Evolutionary conservation across 30 jellyfish, hydroid and myxozoan genomes (phyloP).

Genomic region (Rhopilema esculentum): DNA sequence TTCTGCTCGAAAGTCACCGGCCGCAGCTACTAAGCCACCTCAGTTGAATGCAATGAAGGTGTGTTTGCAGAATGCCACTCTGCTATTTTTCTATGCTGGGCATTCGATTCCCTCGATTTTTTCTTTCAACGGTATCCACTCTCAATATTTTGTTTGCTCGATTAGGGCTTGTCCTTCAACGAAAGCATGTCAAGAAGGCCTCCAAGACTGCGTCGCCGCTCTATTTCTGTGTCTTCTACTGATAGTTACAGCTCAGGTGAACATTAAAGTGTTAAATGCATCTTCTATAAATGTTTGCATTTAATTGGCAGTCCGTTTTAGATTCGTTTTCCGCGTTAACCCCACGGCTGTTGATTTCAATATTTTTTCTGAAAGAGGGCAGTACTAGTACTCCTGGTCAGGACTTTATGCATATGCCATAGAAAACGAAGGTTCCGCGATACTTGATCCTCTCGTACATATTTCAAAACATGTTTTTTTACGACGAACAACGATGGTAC

Average conservation of each 20-base stretch:
- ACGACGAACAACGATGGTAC: no score
- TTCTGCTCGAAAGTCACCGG: constrained; percentile 95
- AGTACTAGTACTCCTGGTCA: no score
- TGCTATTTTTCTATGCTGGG: neutral
- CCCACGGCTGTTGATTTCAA: no score
- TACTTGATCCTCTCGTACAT: no score
- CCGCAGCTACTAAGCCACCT: constrained; percentile 99
- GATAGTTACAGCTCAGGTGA: constrained; percentile 99
- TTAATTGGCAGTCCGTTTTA: neutral
- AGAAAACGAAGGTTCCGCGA: no score
- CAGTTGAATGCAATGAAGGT: constrained; percentile 92
- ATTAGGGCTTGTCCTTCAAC: constrained; percentile 93
- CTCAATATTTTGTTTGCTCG: constrained; percentile 23
- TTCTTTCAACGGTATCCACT: neutral
- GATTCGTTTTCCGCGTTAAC: no score
- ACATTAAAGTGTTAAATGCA: neutral
- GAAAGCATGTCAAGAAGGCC: constrained; percentile 93
- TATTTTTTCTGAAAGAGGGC: no score
- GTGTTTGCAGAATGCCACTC: neutral
- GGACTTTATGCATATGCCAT: no score
- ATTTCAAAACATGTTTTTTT: no score
- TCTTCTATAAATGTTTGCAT: neutral
- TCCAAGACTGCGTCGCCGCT: constrained; percentile 90
- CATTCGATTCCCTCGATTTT: neutral
- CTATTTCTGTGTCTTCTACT: constrained; percentile 93